These are phyloP conservation scores for Vipera ursinii DNA, from an alignment of 2,797 vertebrate genomes.

Conservation along the genomic window DNA sequence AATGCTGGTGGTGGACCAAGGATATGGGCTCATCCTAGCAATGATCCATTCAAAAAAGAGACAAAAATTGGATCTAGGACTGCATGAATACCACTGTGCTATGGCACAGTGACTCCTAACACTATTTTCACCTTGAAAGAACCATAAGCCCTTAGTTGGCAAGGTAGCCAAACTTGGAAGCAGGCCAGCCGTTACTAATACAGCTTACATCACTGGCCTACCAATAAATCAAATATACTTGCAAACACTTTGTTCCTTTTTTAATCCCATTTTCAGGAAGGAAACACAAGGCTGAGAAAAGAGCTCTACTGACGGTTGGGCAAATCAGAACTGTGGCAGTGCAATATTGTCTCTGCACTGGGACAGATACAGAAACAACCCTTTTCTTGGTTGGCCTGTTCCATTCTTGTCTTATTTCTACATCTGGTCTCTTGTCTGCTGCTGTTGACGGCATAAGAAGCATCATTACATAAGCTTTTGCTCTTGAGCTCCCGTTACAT, in stretches of 20 bases:
- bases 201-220: not conserved
- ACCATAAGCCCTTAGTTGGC: not conserved
- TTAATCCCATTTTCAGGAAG: not conserved
- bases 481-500: not conserved
- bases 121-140: not conserved
- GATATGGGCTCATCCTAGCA: too few species aligned
- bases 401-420: not conserved
- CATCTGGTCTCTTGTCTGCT: not conserved
- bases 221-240: not conserved
- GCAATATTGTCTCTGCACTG: not conserved
- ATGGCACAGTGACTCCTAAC: not conserved
- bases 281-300: not conserved
- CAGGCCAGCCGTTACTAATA: not conserved
- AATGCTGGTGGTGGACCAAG: not conserved
- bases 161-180: not conserved
- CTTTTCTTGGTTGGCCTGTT: not conserved
- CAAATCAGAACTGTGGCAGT: too few species aligned
- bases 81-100: not conserved
- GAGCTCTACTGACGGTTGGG: not conserved
- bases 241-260: constrained; percentile 14
- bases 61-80: not conserved
- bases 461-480: not conserved
- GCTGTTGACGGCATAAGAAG: not conserved
- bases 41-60: not conserved
- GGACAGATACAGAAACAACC: not conserved